A percentile compares a stretch with the other conserved stretches of the same genome.
phyloP scores from a whole-genome alignment of 2,113 vertebrate species.

The Lucifuga dentata region DNA sequence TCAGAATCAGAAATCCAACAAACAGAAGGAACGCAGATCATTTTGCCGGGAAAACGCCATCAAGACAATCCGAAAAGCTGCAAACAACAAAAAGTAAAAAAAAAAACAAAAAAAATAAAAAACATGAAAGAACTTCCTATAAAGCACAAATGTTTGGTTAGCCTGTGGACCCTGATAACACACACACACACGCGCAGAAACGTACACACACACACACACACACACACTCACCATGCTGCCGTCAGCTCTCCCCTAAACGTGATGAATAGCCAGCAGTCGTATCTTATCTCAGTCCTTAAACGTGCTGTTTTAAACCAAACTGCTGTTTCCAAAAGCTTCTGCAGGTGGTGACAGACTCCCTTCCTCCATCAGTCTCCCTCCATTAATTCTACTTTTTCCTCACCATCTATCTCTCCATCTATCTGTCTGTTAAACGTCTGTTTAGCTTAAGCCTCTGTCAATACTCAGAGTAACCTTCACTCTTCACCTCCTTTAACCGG shows the following conservation, averaged over 20 bases:
- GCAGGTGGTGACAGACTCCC: constrained; percentile 56
- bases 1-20: too few relatives aligned
- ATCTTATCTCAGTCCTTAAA: constrained; percentile 58
- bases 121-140: too few relatives aligned
- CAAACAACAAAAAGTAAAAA: too few relatives aligned
- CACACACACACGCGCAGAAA: constrained; percentile 16
- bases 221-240: constrained; percentile 38
- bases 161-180: constrained; percentile 22
- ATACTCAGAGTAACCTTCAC: constrained; percentile 39
- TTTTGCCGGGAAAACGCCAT: too few relatives aligned
- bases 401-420: constrained; percentile 57
- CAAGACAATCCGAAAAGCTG: too few relatives aligned
- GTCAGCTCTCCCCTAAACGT: constrained; percentile 61
- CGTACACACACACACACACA: too few relatives aligned
- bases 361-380: constrained; percentile 44
- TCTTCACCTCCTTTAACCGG: constrained; percentile 57
- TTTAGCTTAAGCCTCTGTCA: constrained; percentile 59
- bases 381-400: constrained; percentile 40
- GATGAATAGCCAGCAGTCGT: constrained; percentile 48
- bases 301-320: constrained; percentile 30
- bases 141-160: too few relatives aligned
- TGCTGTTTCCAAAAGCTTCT: constrained; percentile 23
- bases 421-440: constrained; percentile 58
- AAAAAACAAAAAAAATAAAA: too few relatives aligned
- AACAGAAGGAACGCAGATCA: too few relatives aligned